These are phyloP conservation scores for Ecliptopera silaceata DNA, from an alignment of 2,888 invertebrate species.

Conservation along the genomic window DNA sequence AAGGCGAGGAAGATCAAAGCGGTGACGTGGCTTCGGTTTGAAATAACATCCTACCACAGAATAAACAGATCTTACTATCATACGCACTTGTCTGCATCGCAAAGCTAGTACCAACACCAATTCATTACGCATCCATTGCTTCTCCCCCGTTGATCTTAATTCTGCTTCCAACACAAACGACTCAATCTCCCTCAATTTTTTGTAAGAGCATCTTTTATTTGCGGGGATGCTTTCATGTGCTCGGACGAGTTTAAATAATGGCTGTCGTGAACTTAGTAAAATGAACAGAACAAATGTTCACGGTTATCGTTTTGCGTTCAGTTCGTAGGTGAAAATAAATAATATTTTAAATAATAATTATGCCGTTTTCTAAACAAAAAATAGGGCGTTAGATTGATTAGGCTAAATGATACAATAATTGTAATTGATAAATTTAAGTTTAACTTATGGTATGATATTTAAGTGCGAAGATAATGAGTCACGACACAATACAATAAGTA, in stretches of 20 bases:
- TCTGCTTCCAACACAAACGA: constrained; percentile 10
- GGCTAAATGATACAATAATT: too few relatives aligned
- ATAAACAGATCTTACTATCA: constrained; percentile 20
- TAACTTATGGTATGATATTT: too few relatives aligned
- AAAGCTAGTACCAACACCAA: constrained; percentile 25
- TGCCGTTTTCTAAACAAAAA: not conserved
- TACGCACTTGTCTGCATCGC: constrained; percentile 53
- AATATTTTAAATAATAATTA: constrained; percentile 14
- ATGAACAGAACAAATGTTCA: constrained; percentile 57
- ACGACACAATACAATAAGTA: too few relatives aligned
- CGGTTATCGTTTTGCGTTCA: constrained; percentile 55
- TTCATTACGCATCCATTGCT: constrained; percentile 35
- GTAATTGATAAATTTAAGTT: too few relatives aligned
- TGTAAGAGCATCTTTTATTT: constrained; percentile 11
- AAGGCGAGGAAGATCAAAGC: constrained; percentile 77
- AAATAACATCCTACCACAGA: constrained; percentile 65
- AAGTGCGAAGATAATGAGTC: too few relatives aligned
- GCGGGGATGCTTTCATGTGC: constrained; percentile 29
- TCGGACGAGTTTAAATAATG: constrained; percentile 33
- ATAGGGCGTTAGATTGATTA: too few relatives aligned
- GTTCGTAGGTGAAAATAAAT: constrained; percentile 31
- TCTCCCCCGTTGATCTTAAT: constrained; percentile 12
- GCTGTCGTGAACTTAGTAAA: constrained; percentile 45
- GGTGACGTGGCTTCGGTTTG: constrained; percentile 68
- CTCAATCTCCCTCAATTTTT: constrained; percentile 9